Evolutionary conservation across 2,888 invertebrate species (phyloP), one percentile per base, ranked within the genome.

Genomic region (Onchidella celtica): DNA sequence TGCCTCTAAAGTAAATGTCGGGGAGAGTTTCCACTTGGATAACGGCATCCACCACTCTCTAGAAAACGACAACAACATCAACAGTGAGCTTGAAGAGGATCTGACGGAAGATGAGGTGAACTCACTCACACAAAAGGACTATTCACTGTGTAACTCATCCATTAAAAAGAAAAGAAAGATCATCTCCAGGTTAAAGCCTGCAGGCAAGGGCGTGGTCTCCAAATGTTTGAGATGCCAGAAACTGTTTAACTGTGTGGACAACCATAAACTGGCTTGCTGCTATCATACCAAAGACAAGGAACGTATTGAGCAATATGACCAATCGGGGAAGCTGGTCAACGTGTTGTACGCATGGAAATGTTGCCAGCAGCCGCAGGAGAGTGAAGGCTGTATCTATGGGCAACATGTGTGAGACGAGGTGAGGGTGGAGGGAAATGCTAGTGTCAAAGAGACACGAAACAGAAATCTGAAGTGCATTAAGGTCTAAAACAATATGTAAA

Each of bases 201-300:
- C 36, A 14, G 59, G 87, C 61, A 83, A 85, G n/a, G 87, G 86
- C 21, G 86, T 89, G 82, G 90, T 90, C 3, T 86, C 90, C 40
- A 91, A 90, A 77, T 92, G 92, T 82, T 83, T 91, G n/a, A 83
- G 91, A 4, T 92, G 92, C 86, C 90, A 91, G 84, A 89, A 89
- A 76, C 83, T 91, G 47, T 92, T 91, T 80, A 88, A 88, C 6
- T 63, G 87, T 24, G 89, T 88, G 69, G 92, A 92, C 79, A 92
- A 92, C 79, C 91, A 92, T 79, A 90, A 90, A 76, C 87, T 90
- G 81, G 88, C 92, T 0, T 92, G 92, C 83, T 86, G 87, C 40
- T 92, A 87, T 83, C 92, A 92, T 85, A 88, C 89, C 2, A 89
- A 91, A 79, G 88, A 87, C 4, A 91, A 91, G 83, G 89, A 89